phyloP scores from a whole-genome alignment of 2,113 vertebrate genomes.

The Sclerurus mexicanus region DNA sequence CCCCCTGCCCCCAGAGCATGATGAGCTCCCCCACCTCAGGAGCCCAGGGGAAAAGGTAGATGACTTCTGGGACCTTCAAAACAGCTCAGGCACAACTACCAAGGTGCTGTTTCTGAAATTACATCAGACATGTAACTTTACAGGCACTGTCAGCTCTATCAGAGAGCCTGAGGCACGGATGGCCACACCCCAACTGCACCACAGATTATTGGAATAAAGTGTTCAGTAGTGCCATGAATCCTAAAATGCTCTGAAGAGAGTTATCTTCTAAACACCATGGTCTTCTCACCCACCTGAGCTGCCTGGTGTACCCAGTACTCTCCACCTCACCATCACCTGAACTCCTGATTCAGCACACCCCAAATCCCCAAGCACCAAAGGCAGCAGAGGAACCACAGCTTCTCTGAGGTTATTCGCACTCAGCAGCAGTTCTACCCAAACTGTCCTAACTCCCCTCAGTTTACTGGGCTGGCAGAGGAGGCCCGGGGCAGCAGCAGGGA shows the following conservation, averaged over 20 bases:
- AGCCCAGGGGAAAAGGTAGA: neutral
- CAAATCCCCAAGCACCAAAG: neutral
- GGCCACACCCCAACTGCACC: neutral
- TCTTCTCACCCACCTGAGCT: neutral
- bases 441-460: rapidly evolving
- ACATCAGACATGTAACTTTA: neutral
- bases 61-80: neutral
- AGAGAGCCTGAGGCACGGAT: neutral
- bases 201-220: neutral
- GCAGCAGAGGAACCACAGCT: neutral
- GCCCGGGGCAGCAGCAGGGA: too few relatives aligned
- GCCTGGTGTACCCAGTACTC: neutral
- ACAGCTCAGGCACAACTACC: neutral
- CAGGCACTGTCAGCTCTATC: neutral
- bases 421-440: neutral
- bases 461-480: neutral
- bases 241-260: neutral
- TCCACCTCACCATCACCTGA: neutral
- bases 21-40: neutral
- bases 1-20: rapidly evolving
- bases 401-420: too few relatives aligned
- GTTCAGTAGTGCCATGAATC: neutral
- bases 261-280: neutral
- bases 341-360: neutral
- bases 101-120: neutral